A percentile compares a stretch with the other conserved stretches of the same genome.
These are phyloP conservation scores for Microplitis deprimator DNA, from an alignment of 2,888 invertebrate genomes.

Conservation along the genomic window DNA sequence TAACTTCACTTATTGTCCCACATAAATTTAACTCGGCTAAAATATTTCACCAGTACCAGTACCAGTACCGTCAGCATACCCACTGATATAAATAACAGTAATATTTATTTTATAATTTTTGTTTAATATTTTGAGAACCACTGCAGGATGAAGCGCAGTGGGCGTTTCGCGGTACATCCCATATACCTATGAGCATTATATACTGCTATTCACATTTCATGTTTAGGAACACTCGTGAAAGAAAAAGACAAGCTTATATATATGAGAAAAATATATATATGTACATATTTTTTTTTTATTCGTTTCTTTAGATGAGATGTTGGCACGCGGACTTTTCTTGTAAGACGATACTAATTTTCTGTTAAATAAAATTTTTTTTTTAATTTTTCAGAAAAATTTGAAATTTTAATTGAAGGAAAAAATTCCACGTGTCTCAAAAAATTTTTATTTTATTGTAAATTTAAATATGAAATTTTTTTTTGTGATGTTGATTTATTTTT, in stretches of 20 bases:
- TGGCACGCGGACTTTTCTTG: conserved; percentile 45
- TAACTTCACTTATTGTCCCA: not conserved
- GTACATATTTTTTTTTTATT: not conserved
- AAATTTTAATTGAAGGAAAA: too few relatives aligned
- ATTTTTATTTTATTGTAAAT: not conserved
- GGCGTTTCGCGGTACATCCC: conserved; percentile 67
- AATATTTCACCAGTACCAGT: too few relatives aligned
- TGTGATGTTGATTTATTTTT: conserved; percentile 1
- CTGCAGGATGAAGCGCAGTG: conserved; percentile 62
- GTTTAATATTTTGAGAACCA: conserved; percentile 60
- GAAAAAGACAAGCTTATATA: conserved; percentile 25
- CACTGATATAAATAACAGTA: not conserved
- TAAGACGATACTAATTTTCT: conserved; percentile 67
- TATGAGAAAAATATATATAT: conserved; percentile 6
- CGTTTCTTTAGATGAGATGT: conserved; percentile 18
- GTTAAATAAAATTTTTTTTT: conserved; percentile 47
- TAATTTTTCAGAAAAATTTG: too few relatives aligned
- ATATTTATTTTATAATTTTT: conserved; percentile 12
- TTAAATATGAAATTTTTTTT: not conserved
- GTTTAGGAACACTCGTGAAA: conserved; percentile 63
- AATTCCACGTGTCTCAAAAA: too few relatives aligned
- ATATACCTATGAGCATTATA: conserved; percentile 60
- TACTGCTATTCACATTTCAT: conserved; percentile 64
- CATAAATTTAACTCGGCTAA: not conserved
- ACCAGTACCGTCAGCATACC: too few relatives aligned